Base-by-base conservation (phyloP, 2,113 vertebrate genomes). In the Xyrauchen texanus region DNA sequence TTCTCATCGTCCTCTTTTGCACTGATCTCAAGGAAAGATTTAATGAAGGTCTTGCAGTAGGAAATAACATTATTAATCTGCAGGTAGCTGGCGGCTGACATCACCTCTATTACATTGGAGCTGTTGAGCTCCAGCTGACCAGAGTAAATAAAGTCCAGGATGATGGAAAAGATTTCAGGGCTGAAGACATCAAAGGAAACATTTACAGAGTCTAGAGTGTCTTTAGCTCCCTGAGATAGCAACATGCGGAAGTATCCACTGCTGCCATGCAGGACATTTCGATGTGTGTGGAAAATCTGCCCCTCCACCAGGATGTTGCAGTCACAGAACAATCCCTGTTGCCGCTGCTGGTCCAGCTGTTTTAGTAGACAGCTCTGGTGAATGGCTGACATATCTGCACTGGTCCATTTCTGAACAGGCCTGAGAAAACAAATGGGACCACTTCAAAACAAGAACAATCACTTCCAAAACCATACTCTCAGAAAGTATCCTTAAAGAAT, bases 241-340 rank as follows among this genome's bases (percentile, higher is more conserved):
- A 99, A 91, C 97, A 98, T 98, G 77, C 97, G 97, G 89, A 99
- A 98, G 87, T 99, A 98, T 82, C 97, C 97, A 0, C 97, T 98
- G 87, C 96, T 97, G 83, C 96, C 97, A 5, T 96, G 99, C 15
- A 99, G 79, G 34, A 99, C 94, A 73, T 99, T 99, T 16, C 98
- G 95, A 80, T 99, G 98, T 0, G 97, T 96, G 82, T 93, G 94
- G 88, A 98, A 99, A 86, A 97, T 93, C 86, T 96, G 95, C 0
- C 96, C 96, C 90, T 97, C 96, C 0, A 99, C 96, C 83, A 98
- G 83, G 77, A 99, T 94, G 7, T 84, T 95, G 93, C 96, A 99
- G 88, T 99, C 97, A 7, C 97, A 99, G 88, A 99, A 99, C 0
- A 98, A 91, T 70, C 97, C 97, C 70, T 96, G 96, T 68, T 87